phyloP scores from a whole-genome alignment of 2,888 invertebrate species.

The Microctonus hyperodae region DNA sequence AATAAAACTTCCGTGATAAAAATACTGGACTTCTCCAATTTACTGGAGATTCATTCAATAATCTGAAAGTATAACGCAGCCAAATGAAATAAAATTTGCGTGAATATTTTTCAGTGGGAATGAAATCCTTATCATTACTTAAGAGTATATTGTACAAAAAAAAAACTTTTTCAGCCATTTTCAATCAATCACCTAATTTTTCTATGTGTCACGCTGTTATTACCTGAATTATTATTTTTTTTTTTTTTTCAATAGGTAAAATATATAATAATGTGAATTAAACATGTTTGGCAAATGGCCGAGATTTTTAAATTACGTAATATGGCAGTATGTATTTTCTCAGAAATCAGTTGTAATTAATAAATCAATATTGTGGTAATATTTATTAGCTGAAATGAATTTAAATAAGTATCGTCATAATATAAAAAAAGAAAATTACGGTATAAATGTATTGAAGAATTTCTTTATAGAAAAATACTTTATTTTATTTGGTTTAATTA shows the following conservation, averaged over 20 bases:
- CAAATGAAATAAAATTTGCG: constrained; percentile 19
- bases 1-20: constrained; percentile 17
- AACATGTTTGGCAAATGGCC: too few relatives aligned
- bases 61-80: constrained; percentile 14
- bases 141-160: constrained; percentile 42
- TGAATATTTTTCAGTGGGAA: constrained; percentile 30
- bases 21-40: too few relatives aligned
- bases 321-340: neutral
- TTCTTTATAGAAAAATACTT: too few relatives aligned
- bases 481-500: too few relatives aligned
- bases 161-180: constrained; percentile 36
- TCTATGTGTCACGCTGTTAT: constrained; percentile 6
- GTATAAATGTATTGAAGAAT: too few relatives aligned
- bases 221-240: neutral
- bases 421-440: too few relatives aligned
- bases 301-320: neutral
- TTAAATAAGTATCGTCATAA: too few relatives aligned
- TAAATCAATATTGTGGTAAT: too few relatives aligned
- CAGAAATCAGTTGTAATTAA: neutral
- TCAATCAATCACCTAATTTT: constrained; percentile 38
- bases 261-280: too few relatives aligned
- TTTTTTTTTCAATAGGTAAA: too few relatives aligned
- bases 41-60: constrained; percentile 30
- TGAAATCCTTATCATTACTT: constrained; percentile 36
- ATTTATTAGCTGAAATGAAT: too few relatives aligned